Base-by-base conservation (phyloP, 1,140 invertebrate species). In the Aculops lycopersici region DNA sequence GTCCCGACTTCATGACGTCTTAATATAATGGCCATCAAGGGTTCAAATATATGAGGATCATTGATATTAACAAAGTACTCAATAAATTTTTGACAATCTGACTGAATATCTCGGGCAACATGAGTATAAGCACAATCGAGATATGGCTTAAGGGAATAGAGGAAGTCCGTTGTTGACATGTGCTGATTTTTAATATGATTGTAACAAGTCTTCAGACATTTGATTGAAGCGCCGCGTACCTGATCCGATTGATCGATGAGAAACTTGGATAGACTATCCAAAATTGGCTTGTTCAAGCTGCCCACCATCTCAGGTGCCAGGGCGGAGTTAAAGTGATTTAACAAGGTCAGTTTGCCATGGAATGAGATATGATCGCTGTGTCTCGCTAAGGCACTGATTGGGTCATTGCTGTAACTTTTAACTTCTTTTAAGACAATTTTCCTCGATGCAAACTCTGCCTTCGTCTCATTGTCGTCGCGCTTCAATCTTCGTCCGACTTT, bases 401-500 rank as follows among this genome's bases (percentile, higher is more conserved):
- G 39, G 8, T 24, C 42, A 17, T n/a, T 24, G 24, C 8, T 19
- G 2, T 19, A 43, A 15, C 17, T 14, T 8, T 14, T 15, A 14
- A 18, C 14, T 3, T 42, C 15, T 21, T 41, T 63, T 31, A 84
- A 64, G 5, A 77, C 57, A 47, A 88, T 80, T 51, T 78, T 74
- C 48, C 74, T 73, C 2, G 79, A 65, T 66, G 80, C 81, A 51
- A 84, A 84, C 48, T 70, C 66, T 0, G 74, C 72, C 52, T 80
- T 69, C 0, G 78, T 84, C 2, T 75, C 65, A 64, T 84, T 86
- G 36, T 69, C 65, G 35, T 53, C 55, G 47, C 64, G 65, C 14
- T 58, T 66, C 48, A 66, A 67, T 54, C 58, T 64, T 58, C 52
- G 66, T 13, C 63, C 66, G 38, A 60, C 57, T 51, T 62, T 62